These are phyloP conservation scores for Cynodonichthys magdalenae DNA, from an alignment of 2,797 vertebrate genomes.

Conservation along the genomic window DNA sequence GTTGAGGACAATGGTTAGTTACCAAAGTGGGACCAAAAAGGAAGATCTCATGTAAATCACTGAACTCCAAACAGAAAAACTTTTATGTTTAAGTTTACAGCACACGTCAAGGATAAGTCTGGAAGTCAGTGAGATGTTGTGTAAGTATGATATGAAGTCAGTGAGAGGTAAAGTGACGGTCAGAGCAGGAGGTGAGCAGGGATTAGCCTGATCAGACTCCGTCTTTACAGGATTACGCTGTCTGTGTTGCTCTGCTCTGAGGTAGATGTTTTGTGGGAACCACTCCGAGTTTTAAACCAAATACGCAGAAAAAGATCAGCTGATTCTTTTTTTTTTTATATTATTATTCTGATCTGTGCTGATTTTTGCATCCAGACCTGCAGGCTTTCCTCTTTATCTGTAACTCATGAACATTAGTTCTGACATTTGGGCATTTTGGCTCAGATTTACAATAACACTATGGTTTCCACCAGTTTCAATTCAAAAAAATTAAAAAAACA, in stretches of 20 bases:
- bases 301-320: background rate
- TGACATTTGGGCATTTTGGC: too few relatives aligned
- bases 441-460: background rate
- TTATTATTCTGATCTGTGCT: background rate
- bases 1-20: background rate
- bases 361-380: background rate
- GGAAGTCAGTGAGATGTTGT: too few relatives aligned
- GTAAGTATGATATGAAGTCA: background rate
- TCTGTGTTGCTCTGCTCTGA: slow-evolving; percentile 24
- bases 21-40: background rate
- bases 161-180: slow-evolving; percentile 44
- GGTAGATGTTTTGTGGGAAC: background rate
- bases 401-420: background rate
- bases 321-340: background rate
- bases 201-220: slow-evolving; percentile 77
- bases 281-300: background rate
- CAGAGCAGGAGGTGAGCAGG: slow-evolving; percentile 58
- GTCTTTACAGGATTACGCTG: slow-evolving; percentile 71
- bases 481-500: too few relatives aligned
- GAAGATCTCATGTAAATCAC: background rate
- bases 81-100: background rate
- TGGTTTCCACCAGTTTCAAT: too few relatives aligned
- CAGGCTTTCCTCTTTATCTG: background rate
- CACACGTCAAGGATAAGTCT: too few relatives aligned
- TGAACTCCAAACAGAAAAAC: background rate